Conservation (phyloP, 2,797 vertebrate species). For the Peromyscus eremicus region DNA sequence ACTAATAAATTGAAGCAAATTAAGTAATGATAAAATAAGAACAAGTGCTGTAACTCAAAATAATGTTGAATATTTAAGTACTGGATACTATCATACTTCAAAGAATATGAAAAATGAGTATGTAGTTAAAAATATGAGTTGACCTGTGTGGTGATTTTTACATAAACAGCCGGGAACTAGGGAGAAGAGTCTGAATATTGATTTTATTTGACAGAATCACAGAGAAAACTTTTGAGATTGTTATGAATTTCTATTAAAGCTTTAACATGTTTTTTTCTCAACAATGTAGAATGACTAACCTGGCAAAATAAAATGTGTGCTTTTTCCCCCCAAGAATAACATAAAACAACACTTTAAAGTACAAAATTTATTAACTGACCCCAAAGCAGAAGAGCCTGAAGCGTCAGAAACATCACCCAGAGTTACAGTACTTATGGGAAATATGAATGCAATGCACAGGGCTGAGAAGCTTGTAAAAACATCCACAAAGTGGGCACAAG, state of each 20-base stretch:
- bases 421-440: conserved; percentile 19
- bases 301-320: neutral
- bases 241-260: neutral
- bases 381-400: conserved; percentile 24
- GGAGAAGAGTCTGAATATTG: conserved; percentile 45
- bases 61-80: conserved; percentile 26
- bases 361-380: conserved; percentile 16
- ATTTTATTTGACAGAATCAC: conserved; percentile 23
- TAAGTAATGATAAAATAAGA: conserved; percentile 29
- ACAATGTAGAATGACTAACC: neutral
- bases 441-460: neutral
- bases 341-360: conserved; percentile 53
- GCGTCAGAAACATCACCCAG: conserved; percentile 9
- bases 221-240: neutral
- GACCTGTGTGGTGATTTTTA: conserved; percentile 8
- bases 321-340: neutral
- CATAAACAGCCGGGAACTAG: neutral
- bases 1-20: conserved; percentile 36
- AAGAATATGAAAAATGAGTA: neutral
- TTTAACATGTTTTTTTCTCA: neutral
- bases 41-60: neutral
- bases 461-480: conserved; percentile 49
- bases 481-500: conserved; percentile 18
- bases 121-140: conserved; percentile 26
- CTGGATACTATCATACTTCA: neutral